phyloP scores from a whole-genome alignment of 2,888 invertebrate species.

The Nomada fabriciana region DNA sequence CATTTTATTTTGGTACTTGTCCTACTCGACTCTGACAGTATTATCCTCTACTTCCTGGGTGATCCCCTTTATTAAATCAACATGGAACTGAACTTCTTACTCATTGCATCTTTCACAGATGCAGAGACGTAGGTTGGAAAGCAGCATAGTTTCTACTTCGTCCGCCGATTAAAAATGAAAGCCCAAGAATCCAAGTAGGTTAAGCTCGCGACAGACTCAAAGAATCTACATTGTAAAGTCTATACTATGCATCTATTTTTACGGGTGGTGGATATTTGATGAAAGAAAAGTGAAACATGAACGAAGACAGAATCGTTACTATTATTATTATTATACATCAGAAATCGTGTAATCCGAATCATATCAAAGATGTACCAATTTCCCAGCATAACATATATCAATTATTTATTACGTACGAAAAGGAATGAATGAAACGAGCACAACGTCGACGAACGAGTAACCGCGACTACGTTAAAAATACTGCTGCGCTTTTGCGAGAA shows the following conservation, averaged over 20 bases:
- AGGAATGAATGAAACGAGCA: slow-evolving; percentile 28
- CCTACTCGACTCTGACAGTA: no score
- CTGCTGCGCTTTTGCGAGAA: slow-evolving; percentile 31
- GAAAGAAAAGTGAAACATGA: not conserved
- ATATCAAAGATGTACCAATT: no score
- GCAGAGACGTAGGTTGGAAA: slow-evolving; percentile 15
- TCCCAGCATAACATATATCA: not conserved
- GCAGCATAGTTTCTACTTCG: not conserved
- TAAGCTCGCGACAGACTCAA: slow-evolving; percentile 14
- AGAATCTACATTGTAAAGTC: not conserved
- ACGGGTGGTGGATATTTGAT: slow-evolving; percentile 18
- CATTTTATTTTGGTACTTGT: not conserved
- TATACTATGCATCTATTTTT: not conserved
- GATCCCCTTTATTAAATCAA: not conserved
- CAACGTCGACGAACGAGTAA: slow-evolving; percentile 67
- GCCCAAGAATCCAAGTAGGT: slow-evolving; percentile 25
- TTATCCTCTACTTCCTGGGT: not conserved
- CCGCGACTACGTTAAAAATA: slow-evolving; percentile 58
- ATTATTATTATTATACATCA: not conserved
- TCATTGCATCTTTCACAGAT: not conserved
- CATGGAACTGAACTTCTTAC: not conserved
- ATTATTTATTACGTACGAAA: not conserved
- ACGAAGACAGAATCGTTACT: no score
- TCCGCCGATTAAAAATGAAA: slow-evolving; percentile 39
- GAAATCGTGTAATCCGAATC: no score